Base-by-base conservation (phyloP, 2,888 invertebrate species). In the Diloba caeruleocephala region DNA sequence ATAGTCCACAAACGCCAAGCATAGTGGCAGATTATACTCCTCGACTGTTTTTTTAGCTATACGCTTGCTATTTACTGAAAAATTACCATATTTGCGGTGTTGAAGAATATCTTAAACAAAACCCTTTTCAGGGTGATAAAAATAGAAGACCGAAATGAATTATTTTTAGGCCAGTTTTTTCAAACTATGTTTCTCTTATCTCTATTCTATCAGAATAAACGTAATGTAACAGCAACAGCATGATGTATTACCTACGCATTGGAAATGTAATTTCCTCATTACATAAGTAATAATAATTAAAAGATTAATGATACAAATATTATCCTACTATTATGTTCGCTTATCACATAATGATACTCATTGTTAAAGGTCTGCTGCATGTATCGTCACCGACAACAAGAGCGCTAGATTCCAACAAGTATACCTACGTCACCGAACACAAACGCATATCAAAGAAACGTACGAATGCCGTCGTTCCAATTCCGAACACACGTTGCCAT, bases 221-320 rank as follows among this genome's bases (percentile, higher is more conserved):
- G n/a, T n/a, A n/a, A n/a, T n/a, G n/a, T n/a, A n/a, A n/a, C n/a
- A n/a, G n/a, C n/a, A n/a, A n/a, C n/a, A n/a, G n/a, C n/a, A n/a
- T n/a, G n/a, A n/a, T n/a, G n/a, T n/a, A n/a, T n/a, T n/a, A n/a
- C n/a, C n/a, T n/a, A n/a, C 21, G 10, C 6, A 37, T n/a, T 28
- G 7, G 3, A 29, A 33, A 12, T 46, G 12, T 43, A 26, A 57
- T 61, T 63, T 57, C 63, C 63, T 57, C 45, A 57, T 45, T 51
- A 14, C 29, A 17, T n/a, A 13, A 13, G 14, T 34, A 10, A 14
- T 19, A 34, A 21, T 43, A 43, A 44, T 51, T 45, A 57, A 57
- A 43, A 6, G 29, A 59, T 54, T 44, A 43, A 19, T 33, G 29
- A 10, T 8, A 26, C 28, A n/a, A 53, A 28, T 53, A 26, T 15